A percentile compares a stretch with the other conserved stretches of the same genome.
These are phyloP conservation scores for Avahi laniger DNA, from an alignment of 2,797 vertebrate species.

Conservation along the genomic window DNA sequence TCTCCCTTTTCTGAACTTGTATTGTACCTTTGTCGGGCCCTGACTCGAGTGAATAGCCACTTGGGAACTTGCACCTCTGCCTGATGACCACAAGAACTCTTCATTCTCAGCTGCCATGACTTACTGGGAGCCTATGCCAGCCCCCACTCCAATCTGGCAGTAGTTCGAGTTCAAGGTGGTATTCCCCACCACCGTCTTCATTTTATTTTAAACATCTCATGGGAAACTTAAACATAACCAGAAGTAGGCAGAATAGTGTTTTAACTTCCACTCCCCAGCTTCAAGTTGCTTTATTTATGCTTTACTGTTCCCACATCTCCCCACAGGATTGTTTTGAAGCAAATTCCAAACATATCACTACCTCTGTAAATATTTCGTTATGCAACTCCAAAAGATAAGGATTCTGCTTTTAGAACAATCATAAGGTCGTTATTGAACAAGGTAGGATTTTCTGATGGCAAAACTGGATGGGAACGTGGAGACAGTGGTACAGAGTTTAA, in stretches of 20 bases:
- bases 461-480: neutral
- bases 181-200: neutral
- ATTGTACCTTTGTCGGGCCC: neutral
- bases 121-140: neutral
- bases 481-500: neutral
- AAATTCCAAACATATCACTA: constrained; percentile 9
- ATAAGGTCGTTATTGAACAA: neutral
- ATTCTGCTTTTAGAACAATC: constrained; percentile 27
- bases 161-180: neutral
- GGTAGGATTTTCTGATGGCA: constrained; percentile 42
- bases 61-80: neutral
- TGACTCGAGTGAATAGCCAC: neutral
- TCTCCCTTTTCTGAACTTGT: neutral
- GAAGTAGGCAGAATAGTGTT: neutral
- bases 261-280: neutral
- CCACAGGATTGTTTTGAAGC: constrained; percentile 5
- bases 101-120: neutral
- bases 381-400: neutral
- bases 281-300: neutral
- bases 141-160: neutral
- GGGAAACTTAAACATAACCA: neutral
- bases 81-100: neutral
- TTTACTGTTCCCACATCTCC: neutral
- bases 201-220: neutral
- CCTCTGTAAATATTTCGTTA: constrained; percentile 16